phyloP scores from a whole-genome alignment of 2,888 invertebrate genomes.

The Watsonalla binaria region DNA sequence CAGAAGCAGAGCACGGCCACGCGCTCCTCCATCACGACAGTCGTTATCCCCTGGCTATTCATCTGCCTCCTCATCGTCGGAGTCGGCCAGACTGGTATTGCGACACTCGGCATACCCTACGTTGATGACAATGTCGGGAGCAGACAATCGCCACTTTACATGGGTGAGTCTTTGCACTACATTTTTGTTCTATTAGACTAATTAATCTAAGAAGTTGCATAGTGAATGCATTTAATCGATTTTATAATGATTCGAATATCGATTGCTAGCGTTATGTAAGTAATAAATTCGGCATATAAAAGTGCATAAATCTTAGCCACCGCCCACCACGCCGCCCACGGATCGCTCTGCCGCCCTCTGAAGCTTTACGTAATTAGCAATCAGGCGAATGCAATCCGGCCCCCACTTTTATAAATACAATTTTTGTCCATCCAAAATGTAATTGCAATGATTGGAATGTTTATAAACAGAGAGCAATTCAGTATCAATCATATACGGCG shows the following conservation, averaged over 20 bases:
- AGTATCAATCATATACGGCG: neutral
- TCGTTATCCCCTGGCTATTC: slow-evolving; percentile 93
- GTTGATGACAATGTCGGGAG: slow-evolving; percentile 96
- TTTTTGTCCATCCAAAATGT: neutral
- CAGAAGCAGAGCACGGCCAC: slow-evolving; percentile 82
- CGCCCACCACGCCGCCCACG: slow-evolving; percentile 40
- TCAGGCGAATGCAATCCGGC: slow-evolving; percentile 26
- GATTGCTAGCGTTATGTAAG: slow-evolving; percentile 26
- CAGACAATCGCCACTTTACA: slow-evolving; percentile 94
- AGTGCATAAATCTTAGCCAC: slow-evolving; percentile 43
- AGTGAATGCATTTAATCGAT: slow-evolving; percentile 15
- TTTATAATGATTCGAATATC: slow-evolving; percentile 14
- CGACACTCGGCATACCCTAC: slow-evolving; percentile 94
- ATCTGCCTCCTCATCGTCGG: slow-evolving; percentile 92
- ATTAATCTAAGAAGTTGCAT: slow-evolving; percentile 4
- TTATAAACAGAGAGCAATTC: neutral
- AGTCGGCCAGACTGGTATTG: slow-evolving; percentile 94
- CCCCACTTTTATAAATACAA: slow-evolving; percentile 14
- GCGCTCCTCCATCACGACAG: slow-evolving; percentile 86
- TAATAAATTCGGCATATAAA: slow-evolving; percentile 36
- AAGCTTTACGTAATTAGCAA: slow-evolving; percentile 40
- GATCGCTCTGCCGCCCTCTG: slow-evolving; percentile 31
- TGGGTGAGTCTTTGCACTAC: slow-evolving; percentile 80
- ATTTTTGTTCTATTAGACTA: neutral
- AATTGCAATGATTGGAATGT: neutral